These are phyloP conservation scores for Semaprochilodus insignis DNA, from an alignment of 2,797 vertebrate genomes.

Conservation along the genomic window DNA sequence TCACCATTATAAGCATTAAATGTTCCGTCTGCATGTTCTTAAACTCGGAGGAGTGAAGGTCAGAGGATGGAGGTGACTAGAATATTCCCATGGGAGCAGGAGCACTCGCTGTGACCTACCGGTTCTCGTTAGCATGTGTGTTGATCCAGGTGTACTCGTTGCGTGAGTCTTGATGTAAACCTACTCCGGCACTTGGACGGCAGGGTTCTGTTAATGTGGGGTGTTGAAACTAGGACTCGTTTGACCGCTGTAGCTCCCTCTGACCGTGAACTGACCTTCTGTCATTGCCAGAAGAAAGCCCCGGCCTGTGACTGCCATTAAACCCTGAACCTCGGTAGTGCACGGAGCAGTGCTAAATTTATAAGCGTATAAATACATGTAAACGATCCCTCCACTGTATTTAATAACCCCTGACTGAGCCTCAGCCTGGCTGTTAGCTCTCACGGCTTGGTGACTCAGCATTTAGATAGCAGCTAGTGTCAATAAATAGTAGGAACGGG, in stretches of 20 bases:
- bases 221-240: neutral
- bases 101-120: neutral
- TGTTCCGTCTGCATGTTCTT: conserved; percentile 5
- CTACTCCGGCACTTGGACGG: neutral
- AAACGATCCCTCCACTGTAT: conserved; percentile 5
- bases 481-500: conserved; percentile 6
- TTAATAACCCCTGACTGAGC: conserved; percentile 27
- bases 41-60: conserved; percentile 18
- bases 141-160: neutral
- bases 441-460: neutral
- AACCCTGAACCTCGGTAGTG: neutral
- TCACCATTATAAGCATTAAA: neutral
- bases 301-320: conserved; percentile 7
- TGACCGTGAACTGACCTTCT: conserved; percentile 29
- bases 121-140: neutral
- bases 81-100: neutral
- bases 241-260: conserved; percentile 12
- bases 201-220: neutral
- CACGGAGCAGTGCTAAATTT: conserved; percentile 38
- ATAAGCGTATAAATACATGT: conserved; percentile 23
- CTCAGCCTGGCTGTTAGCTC: neutral
- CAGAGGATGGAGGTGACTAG: neutral
- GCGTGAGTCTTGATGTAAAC: neutral
- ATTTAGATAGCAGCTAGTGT: neutral
- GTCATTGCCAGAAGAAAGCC: conserved; percentile 12